Conservation (phyloP, 1,140 invertebrate genomes). For the Pogonognathellus flavescens region DNA sequence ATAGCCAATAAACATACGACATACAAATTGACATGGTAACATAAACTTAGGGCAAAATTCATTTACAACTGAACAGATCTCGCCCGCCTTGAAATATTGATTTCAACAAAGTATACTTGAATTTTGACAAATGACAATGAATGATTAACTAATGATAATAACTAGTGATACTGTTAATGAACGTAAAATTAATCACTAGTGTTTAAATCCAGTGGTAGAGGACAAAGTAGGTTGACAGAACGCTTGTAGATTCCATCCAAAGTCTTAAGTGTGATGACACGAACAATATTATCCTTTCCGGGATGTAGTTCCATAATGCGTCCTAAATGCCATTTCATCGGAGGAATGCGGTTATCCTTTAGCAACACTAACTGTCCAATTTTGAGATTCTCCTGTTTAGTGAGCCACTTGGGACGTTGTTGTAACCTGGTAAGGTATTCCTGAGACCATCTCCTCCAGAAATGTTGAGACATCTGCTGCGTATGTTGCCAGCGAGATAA, state of each 20-base stretch:
- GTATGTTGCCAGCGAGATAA: conserved; percentile 49
- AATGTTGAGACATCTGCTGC: conserved; percentile 34
- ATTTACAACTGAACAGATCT: too few relatives aligned
- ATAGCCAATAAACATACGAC: too few relatives aligned
- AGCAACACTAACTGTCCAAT: conserved; percentile 68
- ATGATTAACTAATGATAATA: too few relatives aligned
- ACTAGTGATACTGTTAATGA: too few relatives aligned
- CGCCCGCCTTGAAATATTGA: too few relatives aligned
- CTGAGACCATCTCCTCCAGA: conserved; percentile 53
- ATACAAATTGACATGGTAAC: too few relatives aligned
- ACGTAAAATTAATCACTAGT: background rate
- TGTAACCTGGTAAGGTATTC: conserved; percentile 61
- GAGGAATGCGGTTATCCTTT: conserved; percentile 68
- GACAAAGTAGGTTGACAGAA: conserved; percentile 8
- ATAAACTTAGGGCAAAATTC: too few relatives aligned
- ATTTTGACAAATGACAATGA: too few relatives aligned
- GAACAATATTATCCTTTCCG: conserved; percentile 66
- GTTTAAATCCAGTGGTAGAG: background rate
- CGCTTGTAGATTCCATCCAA: conserved; percentile 15
- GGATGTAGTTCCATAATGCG: conserved; percentile 67
- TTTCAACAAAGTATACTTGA: too few relatives aligned
- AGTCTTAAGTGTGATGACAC: conserved; percentile 66
- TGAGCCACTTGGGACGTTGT: conserved; percentile 62
- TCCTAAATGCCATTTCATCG: conserved; percentile 68
- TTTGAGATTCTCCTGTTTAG: conserved; percentile 38